Percentiles rank a stretch among this genome's conserved stretches.
Evolutionary conservation across 2,113 vertebrate species (phyloP).

Genomic region (Engystomops pustulosus): DNA sequence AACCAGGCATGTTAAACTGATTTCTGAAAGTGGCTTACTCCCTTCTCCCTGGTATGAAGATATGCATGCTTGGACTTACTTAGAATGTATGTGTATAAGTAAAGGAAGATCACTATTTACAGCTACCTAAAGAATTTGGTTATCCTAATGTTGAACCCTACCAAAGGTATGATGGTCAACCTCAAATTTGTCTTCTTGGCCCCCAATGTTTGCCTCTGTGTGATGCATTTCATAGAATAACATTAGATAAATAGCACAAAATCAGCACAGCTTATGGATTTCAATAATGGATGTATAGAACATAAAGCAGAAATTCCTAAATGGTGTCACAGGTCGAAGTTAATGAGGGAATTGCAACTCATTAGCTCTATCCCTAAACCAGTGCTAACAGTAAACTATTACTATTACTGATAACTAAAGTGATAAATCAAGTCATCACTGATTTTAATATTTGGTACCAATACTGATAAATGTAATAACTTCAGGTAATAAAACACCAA

Average conservation of each 20-base stretch:
- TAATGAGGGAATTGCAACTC: background rate
- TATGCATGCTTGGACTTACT: too few species aligned
- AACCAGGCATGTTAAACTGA: too few species aligned
- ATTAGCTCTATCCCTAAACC: background rate
- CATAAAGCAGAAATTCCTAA: constrained; percentile 4
- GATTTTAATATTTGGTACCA: constrained; percentile 8
- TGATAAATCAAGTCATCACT: background rate
- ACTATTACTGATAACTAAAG: too few species aligned
- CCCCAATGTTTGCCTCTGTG: background rate
- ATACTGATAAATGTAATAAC: constrained; percentile 30
- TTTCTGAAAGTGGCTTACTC: too few species aligned
- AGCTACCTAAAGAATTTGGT: too few species aligned
- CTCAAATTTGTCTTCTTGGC: too few species aligned
- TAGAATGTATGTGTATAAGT: too few species aligned
- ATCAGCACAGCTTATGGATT: background rate
- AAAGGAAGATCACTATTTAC: too few species aligned
- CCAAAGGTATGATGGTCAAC: too few species aligned
- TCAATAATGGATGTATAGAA: background rate
- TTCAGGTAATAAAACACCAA: constrained; percentile 15
- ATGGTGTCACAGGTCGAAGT: background rate
- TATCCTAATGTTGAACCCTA: too few species aligned
- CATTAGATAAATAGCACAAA: background rate
- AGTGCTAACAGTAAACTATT: background rate
- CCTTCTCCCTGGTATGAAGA: too few species aligned
- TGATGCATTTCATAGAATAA: background rate